Evolutionary conservation across 2,797 vertebrate species (phyloP).

Genomic region (Adrianichthys oophorus): DNA sequence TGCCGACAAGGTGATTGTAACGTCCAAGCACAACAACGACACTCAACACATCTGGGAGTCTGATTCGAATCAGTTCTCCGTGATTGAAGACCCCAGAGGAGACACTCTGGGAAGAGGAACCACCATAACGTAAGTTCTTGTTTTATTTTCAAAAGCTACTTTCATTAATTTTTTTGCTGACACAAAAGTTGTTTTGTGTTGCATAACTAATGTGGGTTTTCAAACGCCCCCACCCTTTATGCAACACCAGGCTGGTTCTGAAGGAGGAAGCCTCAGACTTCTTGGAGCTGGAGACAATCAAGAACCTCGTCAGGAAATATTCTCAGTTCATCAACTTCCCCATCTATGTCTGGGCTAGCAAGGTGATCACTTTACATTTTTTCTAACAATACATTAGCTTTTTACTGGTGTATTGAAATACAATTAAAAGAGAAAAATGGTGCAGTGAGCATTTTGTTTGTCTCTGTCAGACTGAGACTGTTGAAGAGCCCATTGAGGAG

Average conservation of each 20-base stretch:
- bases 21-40: conserved; percentile 96
- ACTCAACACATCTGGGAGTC: conserved; percentile 99
- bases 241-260: conserved; percentile 84
- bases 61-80: conserved; percentile 93
- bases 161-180: background rate
- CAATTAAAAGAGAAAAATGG: conserved; percentile 1
- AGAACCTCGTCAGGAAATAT: conserved; percentile 95
- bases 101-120: conserved; percentile 93
- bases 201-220: no score
- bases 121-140: conserved; percentile 89
- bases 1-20: conserved; percentile 95
- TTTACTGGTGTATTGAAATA: background rate
- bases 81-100: conserved; percentile 92
- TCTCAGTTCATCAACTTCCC: conserved; percentile 99
- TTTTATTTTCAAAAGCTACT: background rate
- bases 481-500: conserved; percentile 96
- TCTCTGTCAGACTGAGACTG: conserved; percentile 87
- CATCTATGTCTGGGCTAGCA: conserved; percentile 98
- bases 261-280: conserved; percentile 98
- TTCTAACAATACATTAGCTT: background rate
- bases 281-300: conserved; percentile 96
- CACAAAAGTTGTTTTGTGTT: background rate
- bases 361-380: conserved; percentile 76
- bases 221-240: conserved; percentile 4
- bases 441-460: background rate